phyloP scores from a whole-genome alignment of 2,888 invertebrate species.

The Priocnemis perturbator region DNA sequence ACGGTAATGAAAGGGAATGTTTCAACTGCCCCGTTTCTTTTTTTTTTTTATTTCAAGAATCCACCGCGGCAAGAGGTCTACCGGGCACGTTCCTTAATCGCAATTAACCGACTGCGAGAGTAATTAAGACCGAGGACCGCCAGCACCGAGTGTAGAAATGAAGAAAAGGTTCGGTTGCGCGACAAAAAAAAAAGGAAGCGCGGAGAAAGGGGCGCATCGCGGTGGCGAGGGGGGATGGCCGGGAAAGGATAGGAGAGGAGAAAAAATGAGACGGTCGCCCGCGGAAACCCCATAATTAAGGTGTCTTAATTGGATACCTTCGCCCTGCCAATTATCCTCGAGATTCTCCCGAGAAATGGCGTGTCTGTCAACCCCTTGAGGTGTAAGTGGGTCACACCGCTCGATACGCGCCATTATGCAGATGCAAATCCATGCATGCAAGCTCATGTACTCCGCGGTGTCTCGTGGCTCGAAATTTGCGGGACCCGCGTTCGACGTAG shows the following conservation, averaged over 20 bases:
- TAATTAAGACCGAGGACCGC: slow-evolving; percentile 60
- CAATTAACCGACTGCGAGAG: slow-evolving; percentile 61
- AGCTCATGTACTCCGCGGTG: too few species aligned
- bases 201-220: background rate
- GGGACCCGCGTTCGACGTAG: too few species aligned
- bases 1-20: slow-evolving; percentile 55
- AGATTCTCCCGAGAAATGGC: slow-evolving; percentile 42
- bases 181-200: slow-evolving; percentile 27
- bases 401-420: slow-evolving; percentile 28
- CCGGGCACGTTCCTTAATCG: slow-evolving; percentile 57
- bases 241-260: slow-evolving; percentile 8
- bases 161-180: slow-evolving; percentile 49
- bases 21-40: slow-evolving; percentile 52
- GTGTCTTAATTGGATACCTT: slow-evolving; percentile 60
- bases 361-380: slow-evolving; percentile 36
- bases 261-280: slow-evolving; percentile 39
- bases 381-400: slow-evolving; percentile 39
- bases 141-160: slow-evolving; percentile 52
- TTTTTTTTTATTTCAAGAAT: too few species aligned
- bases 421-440: too few species aligned
- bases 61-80: slow-evolving; percentile 26
- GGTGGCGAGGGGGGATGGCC: too few species aligned
- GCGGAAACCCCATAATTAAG: slow-evolving; percentile 59
- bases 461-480: too few species aligned
- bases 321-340: slow-evolving; percentile 56